phyloP scores from a whole-genome alignment of 2,888 invertebrate species.

The Microdon myrmicae region DNA sequence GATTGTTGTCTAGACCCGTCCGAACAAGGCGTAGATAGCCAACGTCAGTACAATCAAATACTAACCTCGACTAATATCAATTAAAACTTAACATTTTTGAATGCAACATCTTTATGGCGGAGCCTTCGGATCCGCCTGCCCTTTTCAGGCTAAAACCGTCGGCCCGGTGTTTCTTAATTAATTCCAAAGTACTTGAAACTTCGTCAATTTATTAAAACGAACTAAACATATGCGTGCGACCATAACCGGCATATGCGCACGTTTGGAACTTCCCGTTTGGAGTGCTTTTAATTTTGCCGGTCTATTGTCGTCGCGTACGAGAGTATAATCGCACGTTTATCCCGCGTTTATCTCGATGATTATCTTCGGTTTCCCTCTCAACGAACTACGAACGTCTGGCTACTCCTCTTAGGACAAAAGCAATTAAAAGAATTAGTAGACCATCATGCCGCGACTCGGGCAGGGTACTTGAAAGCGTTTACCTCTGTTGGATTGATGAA shows the following conservation, averaged over 20 bases:
- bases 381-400: conserved; percentile 15
- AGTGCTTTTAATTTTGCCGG: conserved; percentile 22
- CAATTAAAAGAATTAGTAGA: conserved; percentile 45
- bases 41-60: no score
- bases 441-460: conserved; percentile 26
- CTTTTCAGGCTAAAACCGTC: no score
- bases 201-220: no score
- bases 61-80: no score
- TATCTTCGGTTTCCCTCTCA: conserved; percentile 39
- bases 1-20: conserved; percentile 15
- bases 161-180: no score
- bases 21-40: no score
- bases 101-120: no score
- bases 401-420: conserved; percentile 29
- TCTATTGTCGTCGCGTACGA: conserved; percentile 9
- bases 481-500: conserved; percentile 1
- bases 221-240: no score
- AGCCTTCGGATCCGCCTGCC: no score
- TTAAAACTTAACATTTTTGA: no score
- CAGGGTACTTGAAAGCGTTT: conserved; percentile 18
- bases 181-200: no score
- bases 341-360: conserved; percentile 29
- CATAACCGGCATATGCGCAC: conserved; percentile 6
- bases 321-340: conserved; percentile 25
- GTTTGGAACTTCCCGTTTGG: conserved; percentile 14